phyloP scores from a whole-genome alignment of 2,113 vertebrate species.

The Scopus umbretta region DNA sequence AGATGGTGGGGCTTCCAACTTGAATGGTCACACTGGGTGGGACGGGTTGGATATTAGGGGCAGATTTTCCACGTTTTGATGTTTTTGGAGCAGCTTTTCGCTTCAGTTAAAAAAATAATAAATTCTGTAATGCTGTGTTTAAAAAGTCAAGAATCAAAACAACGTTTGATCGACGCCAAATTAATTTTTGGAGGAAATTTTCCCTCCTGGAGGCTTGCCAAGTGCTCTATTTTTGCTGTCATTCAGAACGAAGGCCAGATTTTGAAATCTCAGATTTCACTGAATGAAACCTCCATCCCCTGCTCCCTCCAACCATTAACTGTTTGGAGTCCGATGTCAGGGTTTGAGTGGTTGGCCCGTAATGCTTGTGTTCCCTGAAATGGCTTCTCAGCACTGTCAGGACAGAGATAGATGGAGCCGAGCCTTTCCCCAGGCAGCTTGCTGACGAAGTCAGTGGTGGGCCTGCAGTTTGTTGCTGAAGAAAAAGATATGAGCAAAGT shows the following conservation, averaged over 20 bases:
- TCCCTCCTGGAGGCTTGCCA: not conserved
- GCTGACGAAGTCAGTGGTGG: not conserved
- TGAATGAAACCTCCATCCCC: not conserved
- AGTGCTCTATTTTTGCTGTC: not conserved
- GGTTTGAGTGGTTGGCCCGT: not conserved
- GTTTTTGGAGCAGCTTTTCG: not conserved
- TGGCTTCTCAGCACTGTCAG: not conserved
- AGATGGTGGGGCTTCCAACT: not conserved
- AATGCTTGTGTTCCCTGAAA: not conserved
- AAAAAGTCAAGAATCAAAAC: not conserved
- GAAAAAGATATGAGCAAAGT: not conserved
- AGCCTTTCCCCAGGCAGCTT: not conserved
- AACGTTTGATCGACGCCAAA: not conserved
- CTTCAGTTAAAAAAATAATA: not conserved
- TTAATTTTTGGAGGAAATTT: conserved; percentile 1
- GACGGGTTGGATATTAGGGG: not conserved
- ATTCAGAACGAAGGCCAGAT: not conserved
- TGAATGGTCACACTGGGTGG: not conserved
- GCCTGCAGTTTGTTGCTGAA: not conserved
- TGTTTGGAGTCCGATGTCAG: accelerated
- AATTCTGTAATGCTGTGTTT: not conserved
- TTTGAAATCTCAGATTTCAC: not conserved
- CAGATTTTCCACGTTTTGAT: not conserved
- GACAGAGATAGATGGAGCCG: not conserved
- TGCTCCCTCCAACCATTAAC: not conserved